Conservation (phyloP, 2,888 invertebrate genomes). For the Ichneumoninae sp. region DNA sequence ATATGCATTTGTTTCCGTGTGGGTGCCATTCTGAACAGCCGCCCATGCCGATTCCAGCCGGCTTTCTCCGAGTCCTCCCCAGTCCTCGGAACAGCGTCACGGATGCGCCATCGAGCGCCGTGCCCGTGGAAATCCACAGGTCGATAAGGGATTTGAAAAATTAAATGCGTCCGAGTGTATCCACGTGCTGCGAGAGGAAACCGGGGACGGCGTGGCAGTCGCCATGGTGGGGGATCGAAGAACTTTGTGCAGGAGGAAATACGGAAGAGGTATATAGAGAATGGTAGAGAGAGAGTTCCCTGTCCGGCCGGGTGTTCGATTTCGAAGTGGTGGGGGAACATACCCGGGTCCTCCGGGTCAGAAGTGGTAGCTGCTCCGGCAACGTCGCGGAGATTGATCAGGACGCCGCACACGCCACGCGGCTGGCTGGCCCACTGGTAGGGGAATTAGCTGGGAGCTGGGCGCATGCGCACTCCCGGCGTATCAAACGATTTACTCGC, state of each 20-base stretch:
- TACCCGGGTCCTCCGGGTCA: slow-evolving; percentile 68
- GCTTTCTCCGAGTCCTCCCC: background rate
- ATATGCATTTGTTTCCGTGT: too few species aligned
- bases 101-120: slow-evolving; percentile 7
- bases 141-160: slow-evolving; percentile 80
- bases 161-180: slow-evolving; percentile 76
- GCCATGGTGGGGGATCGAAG: slow-evolving; percentile 21
- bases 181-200: slow-evolving; percentile 75
- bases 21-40: too few species aligned
- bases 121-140: slow-evolving; percentile 79
- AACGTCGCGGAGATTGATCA: slow-evolving; percentile 82
- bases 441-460: slow-evolving; percentile 72
- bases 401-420: slow-evolving; percentile 79
- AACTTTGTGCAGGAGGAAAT: slow-evolving; percentile 52
- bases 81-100: background rate
- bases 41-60: background rate
- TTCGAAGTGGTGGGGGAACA: slow-evolving; percentile 51
- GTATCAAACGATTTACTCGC: slow-evolving; percentile 55
- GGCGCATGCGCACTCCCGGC: slow-evolving; percentile 77
- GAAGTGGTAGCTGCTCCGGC: slow-evolving; percentile 71
- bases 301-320: slow-evolving; percentile 65
- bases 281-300: slow-evolving; percentile 55
- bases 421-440: slow-evolving; percentile 77
- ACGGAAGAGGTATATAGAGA: slow-evolving; percentile 27
- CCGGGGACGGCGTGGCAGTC: slow-evolving; percentile 37